Conservation (phyloP, 2,797 vertebrate species). For the Chiloscyllium punctatum region DNA sequence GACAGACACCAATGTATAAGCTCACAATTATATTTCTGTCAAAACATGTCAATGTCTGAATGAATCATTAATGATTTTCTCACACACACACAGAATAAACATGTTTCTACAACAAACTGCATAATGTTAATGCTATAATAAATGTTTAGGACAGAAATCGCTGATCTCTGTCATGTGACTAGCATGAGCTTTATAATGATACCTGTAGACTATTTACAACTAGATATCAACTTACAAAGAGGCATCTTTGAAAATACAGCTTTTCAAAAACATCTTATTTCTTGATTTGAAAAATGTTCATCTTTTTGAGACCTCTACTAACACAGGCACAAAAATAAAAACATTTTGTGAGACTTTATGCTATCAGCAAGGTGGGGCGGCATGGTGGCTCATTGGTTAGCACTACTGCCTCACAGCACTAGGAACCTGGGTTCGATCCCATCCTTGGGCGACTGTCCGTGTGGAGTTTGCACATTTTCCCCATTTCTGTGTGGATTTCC, state of each 20-base stretch:
- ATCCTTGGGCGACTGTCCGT: too few species aligned
- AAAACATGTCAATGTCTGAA: background rate
- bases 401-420: too few species aligned
- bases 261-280: slow-evolving; percentile 13
- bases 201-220: background rate
- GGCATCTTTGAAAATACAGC: background rate
- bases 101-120: slow-evolving; percentile 13
- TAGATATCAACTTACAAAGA: background rate
- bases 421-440: too few species aligned
- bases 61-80: background rate
- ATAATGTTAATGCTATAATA: background rate
- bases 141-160: background rate
- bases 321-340: background rate
- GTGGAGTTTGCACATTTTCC: too few species aligned
- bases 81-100: background rate
- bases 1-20: background rate
- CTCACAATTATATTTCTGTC: slow-evolving; percentile 4
- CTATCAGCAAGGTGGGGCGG: background rate
- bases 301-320: background rate
- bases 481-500: too few species aligned
- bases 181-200: background rate
- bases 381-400: too few species aligned
- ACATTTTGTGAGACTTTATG: background rate
- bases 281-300: background rate
- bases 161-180: background rate